Conservation (phyloP, 2,888 invertebrate genomes). For the Acronicta aceris region DNA sequence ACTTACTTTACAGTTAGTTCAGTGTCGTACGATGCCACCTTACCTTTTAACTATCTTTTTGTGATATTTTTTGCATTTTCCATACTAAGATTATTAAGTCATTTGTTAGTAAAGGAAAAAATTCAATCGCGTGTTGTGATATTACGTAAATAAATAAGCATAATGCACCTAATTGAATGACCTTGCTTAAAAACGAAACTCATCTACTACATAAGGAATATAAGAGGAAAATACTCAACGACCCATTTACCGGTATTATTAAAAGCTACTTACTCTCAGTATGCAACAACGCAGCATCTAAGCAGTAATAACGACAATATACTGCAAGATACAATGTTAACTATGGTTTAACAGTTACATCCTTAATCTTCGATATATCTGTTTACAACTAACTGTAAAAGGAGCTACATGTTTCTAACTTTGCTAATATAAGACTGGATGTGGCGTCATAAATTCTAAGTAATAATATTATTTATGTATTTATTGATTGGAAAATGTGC, state of each 20-base stretch:
- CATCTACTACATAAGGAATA: conserved; percentile 1
- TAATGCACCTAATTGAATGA: too few relatives aligned
- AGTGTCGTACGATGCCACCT: too few relatives aligned
- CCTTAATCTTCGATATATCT: conserved; percentile 70
- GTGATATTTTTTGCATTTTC: too few relatives aligned
- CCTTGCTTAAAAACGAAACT: too few relatives aligned
- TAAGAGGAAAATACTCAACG: conserved; percentile 4
- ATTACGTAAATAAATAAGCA: too few relatives aligned
- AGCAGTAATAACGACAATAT: conserved; percentile 35
- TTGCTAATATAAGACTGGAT: conserved; percentile 51
- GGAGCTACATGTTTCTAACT: conserved; percentile 55
- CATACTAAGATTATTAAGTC: too few relatives aligned
- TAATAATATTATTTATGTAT: background rate
- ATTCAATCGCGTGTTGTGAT: too few relatives aligned
- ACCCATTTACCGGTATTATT: conserved; percentile 1
- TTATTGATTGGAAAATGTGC: too few relatives aligned
- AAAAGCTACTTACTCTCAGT: background rate
- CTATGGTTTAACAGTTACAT: conserved; percentile 57
- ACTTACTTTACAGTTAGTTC: too few relatives aligned
- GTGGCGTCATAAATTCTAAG: conserved; percentile 12
- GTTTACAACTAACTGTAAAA: conserved; percentile 71
- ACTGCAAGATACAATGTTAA: conserved; percentile 41
- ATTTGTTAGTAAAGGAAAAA: too few relatives aligned
- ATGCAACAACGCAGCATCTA: conserved; percentile 12
- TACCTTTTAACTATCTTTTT: too few relatives aligned